phyloP scores from a whole-genome alignment of 2,797 vertebrate genomes.

The Mormyrops attenuatus region DNA sequence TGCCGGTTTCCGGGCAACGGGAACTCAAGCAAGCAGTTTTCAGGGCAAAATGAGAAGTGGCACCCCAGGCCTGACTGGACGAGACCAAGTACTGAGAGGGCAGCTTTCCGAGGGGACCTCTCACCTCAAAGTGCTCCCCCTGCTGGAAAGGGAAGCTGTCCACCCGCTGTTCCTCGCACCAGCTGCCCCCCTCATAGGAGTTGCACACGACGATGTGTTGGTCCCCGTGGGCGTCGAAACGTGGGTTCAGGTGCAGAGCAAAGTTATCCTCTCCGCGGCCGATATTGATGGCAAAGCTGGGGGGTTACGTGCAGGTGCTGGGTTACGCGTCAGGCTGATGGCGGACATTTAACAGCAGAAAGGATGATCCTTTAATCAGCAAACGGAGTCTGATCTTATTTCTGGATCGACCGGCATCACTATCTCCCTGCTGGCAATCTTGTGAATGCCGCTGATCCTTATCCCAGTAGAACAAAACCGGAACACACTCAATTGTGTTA shows the following conservation, averaged over 20 bases:
- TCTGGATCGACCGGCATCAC: too few relatives aligned
- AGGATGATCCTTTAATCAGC: not conserved
- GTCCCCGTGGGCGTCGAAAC: slow-evolving; percentile 63
- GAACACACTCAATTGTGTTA: not conserved
- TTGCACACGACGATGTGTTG: slow-evolving; percentile 58
- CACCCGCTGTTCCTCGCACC: slow-evolving; percentile 60
- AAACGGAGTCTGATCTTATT: not conserved
- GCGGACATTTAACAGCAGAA: not conserved
- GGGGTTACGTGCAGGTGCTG: not conserved
- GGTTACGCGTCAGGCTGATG: not conserved
- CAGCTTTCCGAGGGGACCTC: not conserved
- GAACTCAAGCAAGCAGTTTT: not conserved
- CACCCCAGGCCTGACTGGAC: not conserved
- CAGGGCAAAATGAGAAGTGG: not conserved
- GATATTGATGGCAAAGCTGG: slow-evolving; percentile 64
- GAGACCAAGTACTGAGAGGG: not conserved
- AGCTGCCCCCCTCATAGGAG: slow-evolving; percentile 55
- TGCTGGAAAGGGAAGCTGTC: slow-evolving; percentile 58
- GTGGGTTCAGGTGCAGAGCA: slow-evolving; percentile 62
- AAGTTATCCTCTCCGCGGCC: slow-evolving; percentile 48
- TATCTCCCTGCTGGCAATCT: too few relatives aligned
- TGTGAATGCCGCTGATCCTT: not conserved
- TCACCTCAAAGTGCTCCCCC: slow-evolving; percentile 60
- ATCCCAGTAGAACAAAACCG: not conserved
- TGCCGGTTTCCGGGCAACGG: not conserved